phyloP scores from a whole-genome alignment of 2,888 invertebrate species.

The Acrocyrtus sp. region DNA sequence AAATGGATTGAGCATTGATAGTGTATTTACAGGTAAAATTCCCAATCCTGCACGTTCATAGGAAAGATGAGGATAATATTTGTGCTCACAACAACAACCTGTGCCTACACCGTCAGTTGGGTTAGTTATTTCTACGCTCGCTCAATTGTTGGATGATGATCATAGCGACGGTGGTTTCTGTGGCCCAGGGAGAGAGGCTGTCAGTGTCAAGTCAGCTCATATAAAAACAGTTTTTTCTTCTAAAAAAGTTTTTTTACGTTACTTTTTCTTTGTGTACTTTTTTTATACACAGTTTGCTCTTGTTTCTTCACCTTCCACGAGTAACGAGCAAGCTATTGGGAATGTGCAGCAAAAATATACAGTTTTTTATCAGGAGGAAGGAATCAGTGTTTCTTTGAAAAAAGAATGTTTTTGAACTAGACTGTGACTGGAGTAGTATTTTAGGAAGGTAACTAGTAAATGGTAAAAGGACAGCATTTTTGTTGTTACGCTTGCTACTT shows the following conservation, averaged over 20 bases:
- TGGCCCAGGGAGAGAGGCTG: too few relatives aligned
- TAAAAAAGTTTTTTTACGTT: constrained; percentile 13
- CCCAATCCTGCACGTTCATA: too few relatives aligned
- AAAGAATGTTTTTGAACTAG: constrained; percentile 6
- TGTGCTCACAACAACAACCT: constrained; percentile 40
- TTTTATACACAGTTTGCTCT: neutral
- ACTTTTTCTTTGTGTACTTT: constrained; percentile 9
- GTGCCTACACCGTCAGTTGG: constrained; percentile 39
- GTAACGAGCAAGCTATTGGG: constrained; percentile 30
- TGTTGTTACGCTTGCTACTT: neutral
- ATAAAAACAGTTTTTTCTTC: constrained; percentile 9
- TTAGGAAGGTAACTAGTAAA: too few relatives aligned
- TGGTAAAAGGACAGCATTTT: constrained; percentile 32
- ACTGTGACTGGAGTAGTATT: neutral
- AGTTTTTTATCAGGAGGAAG: constrained; percentile 14
- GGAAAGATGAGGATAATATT: constrained; percentile 29
- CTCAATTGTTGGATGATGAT: constrained; percentile 47
- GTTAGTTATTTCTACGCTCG: constrained; percentile 46
- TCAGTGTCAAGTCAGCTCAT: constrained; percentile 12
- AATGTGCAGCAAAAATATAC: neutral
- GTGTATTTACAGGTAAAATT: too few relatives aligned
- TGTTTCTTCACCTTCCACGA: too few relatives aligned
- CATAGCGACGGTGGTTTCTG: constrained; percentile 17
- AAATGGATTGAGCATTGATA: constrained; percentile 20
- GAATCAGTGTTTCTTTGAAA: too few relatives aligned